Evolutionary conservation across 2,888 invertebrate genomes (phyloP).

Genomic region (Dicycla oo): DNA sequence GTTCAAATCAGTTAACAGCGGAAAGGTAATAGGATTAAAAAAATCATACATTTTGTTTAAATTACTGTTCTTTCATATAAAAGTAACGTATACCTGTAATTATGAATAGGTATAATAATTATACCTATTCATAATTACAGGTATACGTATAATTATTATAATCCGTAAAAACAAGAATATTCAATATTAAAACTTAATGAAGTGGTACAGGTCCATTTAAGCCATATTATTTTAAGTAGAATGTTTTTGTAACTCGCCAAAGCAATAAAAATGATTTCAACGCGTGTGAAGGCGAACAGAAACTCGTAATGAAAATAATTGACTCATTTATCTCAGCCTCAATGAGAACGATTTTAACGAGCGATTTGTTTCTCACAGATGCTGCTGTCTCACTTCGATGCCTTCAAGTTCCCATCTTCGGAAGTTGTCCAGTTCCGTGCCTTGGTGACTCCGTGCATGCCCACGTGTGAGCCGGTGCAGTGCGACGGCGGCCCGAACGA

Average conservation of each 20-base stretch:
- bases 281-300: constrained; percentile 33
- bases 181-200: constrained; percentile 37
- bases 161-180: constrained; percentile 27
- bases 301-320: constrained; percentile 48
- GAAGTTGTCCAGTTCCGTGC: constrained; percentile 98
- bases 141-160: no score
- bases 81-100: constrained; percentile 8
- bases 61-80: neutral
- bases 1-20: constrained; percentile 94
- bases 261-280: constrained; percentile 48
- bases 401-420: constrained; percentile 98
- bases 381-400: constrained; percentile 97
- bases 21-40: constrained; percentile 91
- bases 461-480: constrained; percentile 97
- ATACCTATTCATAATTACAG: no score
- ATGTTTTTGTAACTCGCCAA: constrained; percentile 32
- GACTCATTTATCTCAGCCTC: constrained; percentile 43
- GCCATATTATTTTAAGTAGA: constrained; percentile 37
- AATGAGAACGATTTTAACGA: constrained; percentile 45
- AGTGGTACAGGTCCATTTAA: constrained; percentile 30
- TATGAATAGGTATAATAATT: constrained; percentile 17
- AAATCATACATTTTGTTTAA: neutral
- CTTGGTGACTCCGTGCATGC: constrained; percentile 98
- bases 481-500: constrained; percentile 97
- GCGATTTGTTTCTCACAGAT: constrained; percentile 89